phyloP scores from a whole-genome alignment of 2,888 invertebrate species.

The Thecocarcelia acutangulata region DNA sequence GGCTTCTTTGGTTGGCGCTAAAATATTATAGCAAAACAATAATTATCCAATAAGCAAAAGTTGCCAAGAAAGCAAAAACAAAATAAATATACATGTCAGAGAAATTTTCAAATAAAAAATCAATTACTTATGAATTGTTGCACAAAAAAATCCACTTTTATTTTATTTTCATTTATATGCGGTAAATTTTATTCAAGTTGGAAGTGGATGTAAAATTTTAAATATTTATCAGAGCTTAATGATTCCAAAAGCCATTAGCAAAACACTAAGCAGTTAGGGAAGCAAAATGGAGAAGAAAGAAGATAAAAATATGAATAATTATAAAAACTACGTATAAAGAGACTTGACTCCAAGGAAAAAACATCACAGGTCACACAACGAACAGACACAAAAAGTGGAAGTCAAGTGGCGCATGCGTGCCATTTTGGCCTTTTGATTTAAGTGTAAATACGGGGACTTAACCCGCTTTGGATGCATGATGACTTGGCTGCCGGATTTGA shows the following conservation, averaged over 20 bases:
- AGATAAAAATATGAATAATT: conserved; percentile 37
- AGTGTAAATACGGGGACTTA: background rate
- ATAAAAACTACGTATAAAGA: conserved; percentile 10
- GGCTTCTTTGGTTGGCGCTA: too few species aligned
- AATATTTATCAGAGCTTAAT: background rate
- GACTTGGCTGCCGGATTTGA: conserved; percentile 13
- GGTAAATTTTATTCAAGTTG: too few species aligned
- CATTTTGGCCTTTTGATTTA: conserved; percentile 57
- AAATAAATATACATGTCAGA: too few species aligned
- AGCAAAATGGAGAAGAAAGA: conserved; percentile 4
- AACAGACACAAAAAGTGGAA: conserved; percentile 36
- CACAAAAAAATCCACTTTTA: too few species aligned
- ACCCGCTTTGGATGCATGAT: background rate
- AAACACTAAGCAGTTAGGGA: conserved; percentile 4
- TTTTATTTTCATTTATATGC: too few species aligned
- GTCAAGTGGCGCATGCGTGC: conserved; percentile 66
- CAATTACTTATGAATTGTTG: too few species aligned
- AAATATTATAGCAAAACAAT: too few species aligned
- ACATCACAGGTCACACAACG: background rate
- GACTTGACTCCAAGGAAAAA: background rate
- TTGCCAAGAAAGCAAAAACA: too few species aligned
- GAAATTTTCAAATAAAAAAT: too few species aligned
- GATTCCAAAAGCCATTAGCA: conserved; percentile 32
- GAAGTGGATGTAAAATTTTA: too few species aligned
- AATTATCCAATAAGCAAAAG: too few species aligned